These are phyloP conservation scores for Paratilapia polleni DNA, from an alignment of 2,113 vertebrate genomes.

Conservation along the genomic window DNA sequence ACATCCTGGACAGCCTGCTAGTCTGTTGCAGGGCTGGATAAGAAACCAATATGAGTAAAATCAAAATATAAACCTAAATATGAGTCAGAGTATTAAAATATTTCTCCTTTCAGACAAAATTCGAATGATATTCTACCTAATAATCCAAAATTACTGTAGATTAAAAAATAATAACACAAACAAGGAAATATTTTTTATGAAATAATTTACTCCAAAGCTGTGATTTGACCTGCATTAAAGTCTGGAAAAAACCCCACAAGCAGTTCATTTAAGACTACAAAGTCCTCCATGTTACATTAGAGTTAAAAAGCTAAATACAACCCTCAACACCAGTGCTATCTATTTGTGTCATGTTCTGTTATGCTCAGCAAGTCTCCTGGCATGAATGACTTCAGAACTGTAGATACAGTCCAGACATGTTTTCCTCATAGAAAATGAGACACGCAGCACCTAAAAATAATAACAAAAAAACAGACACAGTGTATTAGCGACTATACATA, in stretches of 20 bases:
- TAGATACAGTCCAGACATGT: background rate
- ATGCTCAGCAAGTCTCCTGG: background rate
- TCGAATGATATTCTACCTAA: background rate
- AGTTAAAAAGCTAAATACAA: background rate
- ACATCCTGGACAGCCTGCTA: too few species aligned
- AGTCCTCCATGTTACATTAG: conserved; percentile 19
- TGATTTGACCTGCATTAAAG: conserved; percentile 8
- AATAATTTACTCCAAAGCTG: conserved; percentile 27
- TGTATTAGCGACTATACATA: background rate
- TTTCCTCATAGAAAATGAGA: conserved; percentile 76
- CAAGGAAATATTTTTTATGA: background rate
- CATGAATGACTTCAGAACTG: background rate
- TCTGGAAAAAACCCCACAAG: background rate
- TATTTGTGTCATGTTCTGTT: conserved; percentile 14
- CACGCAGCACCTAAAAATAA: conserved; percentile 77
- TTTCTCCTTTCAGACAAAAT: background rate
- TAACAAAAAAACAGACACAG: background rate
- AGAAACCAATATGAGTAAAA: background rate
- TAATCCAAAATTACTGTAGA: background rate
- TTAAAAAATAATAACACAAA: background rate
- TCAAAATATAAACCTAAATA: background rate
- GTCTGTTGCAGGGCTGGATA: background rate
- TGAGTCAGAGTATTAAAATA: background rate
- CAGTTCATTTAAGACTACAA: conserved; percentile 8
- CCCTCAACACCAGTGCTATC: background rate